Conservation (phyloP, 1,140 invertebrate genomes). For the Heliothis virescens region DNA sequence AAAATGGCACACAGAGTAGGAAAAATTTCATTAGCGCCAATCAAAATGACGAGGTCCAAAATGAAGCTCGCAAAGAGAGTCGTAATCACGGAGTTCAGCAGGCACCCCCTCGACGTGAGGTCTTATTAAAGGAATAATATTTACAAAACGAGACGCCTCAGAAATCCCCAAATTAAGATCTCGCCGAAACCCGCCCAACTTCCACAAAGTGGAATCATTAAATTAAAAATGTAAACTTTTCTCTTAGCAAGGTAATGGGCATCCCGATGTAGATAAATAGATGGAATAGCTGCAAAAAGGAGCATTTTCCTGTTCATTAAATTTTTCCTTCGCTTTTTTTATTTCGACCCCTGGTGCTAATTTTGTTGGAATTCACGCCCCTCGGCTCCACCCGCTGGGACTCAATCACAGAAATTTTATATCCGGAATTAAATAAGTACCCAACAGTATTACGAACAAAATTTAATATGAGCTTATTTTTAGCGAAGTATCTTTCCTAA, state of each 20-base stretch:
- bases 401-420: constrained; percentile 87
- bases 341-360: constrained; percentile 87
- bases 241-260: constrained; percentile 87
- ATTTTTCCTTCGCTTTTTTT: constrained; percentile 86
- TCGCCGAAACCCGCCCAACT: constrained; percentile 85
- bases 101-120: constrained; percentile 84
- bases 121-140: constrained; percentile 87
- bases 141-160: constrained; percentile 86
- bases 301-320: constrained; percentile 88
- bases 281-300: constrained; percentile 87
- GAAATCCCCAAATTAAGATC: constrained; percentile 86
- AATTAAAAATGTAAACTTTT: constrained; percentile 88
- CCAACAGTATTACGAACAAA: constrained; percentile 81
- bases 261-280: constrained; percentile 87
- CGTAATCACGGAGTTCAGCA: constrained; percentile 85
- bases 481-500: constrained; percentile 74
- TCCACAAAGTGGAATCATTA: constrained; percentile 87
- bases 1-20: constrained; percentile 78
- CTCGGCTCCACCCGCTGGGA: constrained; percentile 82
- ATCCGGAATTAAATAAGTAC: constrained; percentile 87
- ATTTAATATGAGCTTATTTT: constrained; percentile 84
- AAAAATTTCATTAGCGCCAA: constrained; percentile 87
- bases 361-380: constrained; percentile 87
- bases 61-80: constrained; percentile 84
- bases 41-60: constrained; percentile 86